Evolutionary conservation across 1,140 invertebrate genomes (phyloP), one percentile per base, ranked within the genome.

Genomic region (Bombus sibiricus): DNA sequence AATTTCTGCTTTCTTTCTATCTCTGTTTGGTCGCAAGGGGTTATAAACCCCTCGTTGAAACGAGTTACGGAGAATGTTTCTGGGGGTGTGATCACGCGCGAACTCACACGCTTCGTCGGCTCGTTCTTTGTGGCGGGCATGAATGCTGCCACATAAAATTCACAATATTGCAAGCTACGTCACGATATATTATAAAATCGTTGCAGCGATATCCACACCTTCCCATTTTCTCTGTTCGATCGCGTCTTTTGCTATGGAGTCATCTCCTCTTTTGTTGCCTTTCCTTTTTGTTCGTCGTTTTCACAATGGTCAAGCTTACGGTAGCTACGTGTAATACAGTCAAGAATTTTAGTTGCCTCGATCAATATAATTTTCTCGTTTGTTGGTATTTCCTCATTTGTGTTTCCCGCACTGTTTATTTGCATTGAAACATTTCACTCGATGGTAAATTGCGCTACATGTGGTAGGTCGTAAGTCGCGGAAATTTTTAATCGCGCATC

Each of bases 111-210:
- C 25, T 3, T 39, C 39, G 69, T 72, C 12, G 69, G 25, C 32
- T 37, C 28, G 75, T 32, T 43, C 74, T 79, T 84, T 78, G 82
- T 34, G 47, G 64, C 74, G 3, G 47, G 25, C 81, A n/a, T 37
- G 37, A 83, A 77, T 59, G 43, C 82, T 9, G 0, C 74, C 34
- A 41, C 82, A 28, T 83, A 75, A 82, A 82, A 62, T 82, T 75
- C 32, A 41, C 72, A 72, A 82, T 82, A 82, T 82, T 82, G 81
- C 72, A 73, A 82, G 41, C 71, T 28, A 25, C 59, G 39, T 47
- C 57, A 25, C 39, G 41, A 76, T 25, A 68, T 68, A 82, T 74
- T 76, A 76, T 41, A 82, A 73, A 82, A 82, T 82, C 57, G 53
- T 25, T 64, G n/a, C 57, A 34, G 15, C 22, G 41, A 28, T 41